Conservation (phyloP, 2,888 invertebrate species). For the Yponomeuta cagnagella region DNA sequence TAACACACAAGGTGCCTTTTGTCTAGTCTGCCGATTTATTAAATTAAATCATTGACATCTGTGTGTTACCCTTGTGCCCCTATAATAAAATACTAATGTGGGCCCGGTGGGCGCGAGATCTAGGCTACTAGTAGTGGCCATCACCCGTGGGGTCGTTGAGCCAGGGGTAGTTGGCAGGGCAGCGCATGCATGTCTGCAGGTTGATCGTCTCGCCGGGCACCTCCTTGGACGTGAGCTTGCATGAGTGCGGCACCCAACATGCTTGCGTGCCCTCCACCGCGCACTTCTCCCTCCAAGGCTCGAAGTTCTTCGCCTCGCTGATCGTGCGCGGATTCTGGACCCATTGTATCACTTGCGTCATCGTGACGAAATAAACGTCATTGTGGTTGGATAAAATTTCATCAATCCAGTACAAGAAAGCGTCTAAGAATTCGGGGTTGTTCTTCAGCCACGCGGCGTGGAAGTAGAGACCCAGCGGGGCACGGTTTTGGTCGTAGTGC, state of each 20-base stretch:
- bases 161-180: slow-evolving; percentile 97
- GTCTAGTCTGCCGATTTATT: slow-evolving; percentile 12
- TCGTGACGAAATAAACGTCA: slow-evolving; percentile 95
- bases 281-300: slow-evolving; percentile 96
- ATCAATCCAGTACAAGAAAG: slow-evolving; percentile 95
- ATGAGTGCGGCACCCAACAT: slow-evolving; percentile 93
- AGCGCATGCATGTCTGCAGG: slow-evolving; percentile 93
- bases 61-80: slow-evolving; percentile 27
- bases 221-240: slow-evolving; percentile 94
- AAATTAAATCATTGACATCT: background rate
- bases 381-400: slow-evolving; percentile 89
- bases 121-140: slow-evolving; percentile 83
- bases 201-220: slow-evolving; percentile 96
- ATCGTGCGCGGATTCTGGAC: slow-evolving; percentile 93
- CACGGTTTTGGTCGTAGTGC: slow-evolving; percentile 92
- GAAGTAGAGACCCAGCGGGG: slow-evolving; percentile 93
- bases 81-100: slow-evolving; percentile 59
- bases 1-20: slow-evolving; percentile 37
- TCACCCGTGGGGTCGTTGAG: slow-evolving; percentile 93
- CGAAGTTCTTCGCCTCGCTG: slow-evolving; percentile 91
- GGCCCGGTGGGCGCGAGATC: slow-evolving; percentile 67
- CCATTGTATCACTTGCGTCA: slow-evolving; percentile 98
- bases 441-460: slow-evolving; percentile 96
- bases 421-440: slow-evolving; percentile 93
- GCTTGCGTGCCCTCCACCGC: slow-evolving; percentile 87